Conservation (phyloP, 2,888 invertebrate genomes). For the Eurytoma adleriae region DNA sequence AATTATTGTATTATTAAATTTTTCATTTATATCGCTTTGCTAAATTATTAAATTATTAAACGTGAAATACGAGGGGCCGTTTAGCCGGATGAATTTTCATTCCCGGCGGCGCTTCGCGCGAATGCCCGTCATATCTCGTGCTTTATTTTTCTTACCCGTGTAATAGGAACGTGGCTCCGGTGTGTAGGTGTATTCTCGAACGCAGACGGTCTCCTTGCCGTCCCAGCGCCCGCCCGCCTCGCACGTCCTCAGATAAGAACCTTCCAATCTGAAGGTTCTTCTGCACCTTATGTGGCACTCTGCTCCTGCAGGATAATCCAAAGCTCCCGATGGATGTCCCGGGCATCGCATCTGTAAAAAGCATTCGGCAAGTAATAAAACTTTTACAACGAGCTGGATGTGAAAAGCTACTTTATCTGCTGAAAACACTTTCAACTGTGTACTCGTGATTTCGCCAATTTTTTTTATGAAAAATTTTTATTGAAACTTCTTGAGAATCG, state of each 20-base stretch:
- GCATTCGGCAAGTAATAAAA: constrained; percentile 6
- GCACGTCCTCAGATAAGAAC: constrained; percentile 78
- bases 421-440: neutral
- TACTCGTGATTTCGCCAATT: neutral
- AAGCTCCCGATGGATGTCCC: constrained; percentile 68
- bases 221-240: constrained; percentile 77
- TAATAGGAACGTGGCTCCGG: constrained; percentile 56
- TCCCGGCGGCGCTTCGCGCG: no score
- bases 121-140: no score
- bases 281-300: constrained; percentile 77
- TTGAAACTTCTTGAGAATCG: no score
- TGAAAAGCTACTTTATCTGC: neutral
- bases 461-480: neutral
- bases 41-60: no score
- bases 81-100: no score
- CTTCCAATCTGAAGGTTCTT: constrained; percentile 78
- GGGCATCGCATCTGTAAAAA: constrained; percentile 69
- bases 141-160: constrained; percentile 40
- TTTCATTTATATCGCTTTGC: no score
- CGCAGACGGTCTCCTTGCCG: constrained; percentile 77
- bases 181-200: constrained; percentile 76
- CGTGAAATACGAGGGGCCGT: no score
- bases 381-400: neutral
- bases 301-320: constrained; percentile 73
- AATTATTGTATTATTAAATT: no score